Percentiles rank a stretch among this genome's conserved stretches.
phyloP scores from a whole-genome alignment of 2,888 invertebrate species.

The Exephanes ischioxanthus region DNA sequence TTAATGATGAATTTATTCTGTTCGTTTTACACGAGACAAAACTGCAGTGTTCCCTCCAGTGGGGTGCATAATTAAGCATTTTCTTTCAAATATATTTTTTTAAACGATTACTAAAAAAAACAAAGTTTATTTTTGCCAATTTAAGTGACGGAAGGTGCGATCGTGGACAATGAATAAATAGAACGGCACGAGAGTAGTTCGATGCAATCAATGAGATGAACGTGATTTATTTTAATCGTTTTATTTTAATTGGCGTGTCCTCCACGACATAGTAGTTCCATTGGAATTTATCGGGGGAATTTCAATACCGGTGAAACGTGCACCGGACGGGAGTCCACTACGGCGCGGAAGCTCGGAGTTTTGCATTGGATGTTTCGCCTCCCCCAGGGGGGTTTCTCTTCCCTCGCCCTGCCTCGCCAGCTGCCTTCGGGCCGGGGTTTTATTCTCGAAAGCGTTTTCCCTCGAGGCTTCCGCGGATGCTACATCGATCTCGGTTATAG shows the following conservation, averaged over 20 bases:
- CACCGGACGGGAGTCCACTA: slow-evolving; percentile 23
- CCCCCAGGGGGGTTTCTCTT: slow-evolving; percentile 50
- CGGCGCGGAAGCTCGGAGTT: slow-evolving; percentile 46
- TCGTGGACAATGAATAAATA: slow-evolving; percentile 23
- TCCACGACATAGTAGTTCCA: slow-evolving; percentile 27
- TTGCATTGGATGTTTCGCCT: slow-evolving; percentile 21
- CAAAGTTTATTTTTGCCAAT: background rate
- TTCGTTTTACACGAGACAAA: too few relatives aligned
- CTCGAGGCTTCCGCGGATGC: slow-evolving; percentile 44
- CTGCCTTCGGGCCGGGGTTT: slow-evolving; percentile 38
- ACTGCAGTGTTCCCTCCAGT: too few relatives aligned
- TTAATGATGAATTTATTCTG: too few relatives aligned
- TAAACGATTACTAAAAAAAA: too few relatives aligned
- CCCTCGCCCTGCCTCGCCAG: slow-evolving; percentile 38
- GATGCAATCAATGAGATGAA: slow-evolving; percentile 31
- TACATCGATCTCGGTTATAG: slow-evolving; percentile 34
- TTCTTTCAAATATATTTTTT: too few relatives aligned
- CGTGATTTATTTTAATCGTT: slow-evolving; percentile 51
- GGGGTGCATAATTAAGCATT: too few relatives aligned
- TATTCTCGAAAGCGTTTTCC: slow-evolving; percentile 62
- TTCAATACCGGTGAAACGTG: slow-evolving; percentile 59
- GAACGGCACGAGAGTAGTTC: slow-evolving; percentile 10
- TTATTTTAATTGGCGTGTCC: slow-evolving; percentile 48
- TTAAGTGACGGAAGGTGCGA: background rate
- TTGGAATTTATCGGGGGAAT: slow-evolving; percentile 59